A percentile compares a stretch with the other conserved stretches of the same genome.
Conservation (phyloP, 1,140 invertebrate species). For the Ruditapes philippinarum region DNA sequence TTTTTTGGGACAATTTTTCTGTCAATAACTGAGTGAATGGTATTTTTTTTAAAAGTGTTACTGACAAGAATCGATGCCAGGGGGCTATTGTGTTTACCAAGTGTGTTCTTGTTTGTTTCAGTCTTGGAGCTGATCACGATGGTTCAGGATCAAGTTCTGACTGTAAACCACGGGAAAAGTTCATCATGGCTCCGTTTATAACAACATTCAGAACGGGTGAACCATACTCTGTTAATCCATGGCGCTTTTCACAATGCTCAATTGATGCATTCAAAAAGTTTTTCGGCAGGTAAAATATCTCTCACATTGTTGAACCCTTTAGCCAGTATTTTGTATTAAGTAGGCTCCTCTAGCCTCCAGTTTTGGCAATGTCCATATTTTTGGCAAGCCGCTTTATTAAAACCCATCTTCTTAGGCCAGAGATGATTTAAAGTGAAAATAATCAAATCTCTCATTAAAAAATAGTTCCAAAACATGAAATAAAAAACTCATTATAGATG, state of each 20-base stretch:
- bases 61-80: too few relatives aligned
- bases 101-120: too few relatives aligned
- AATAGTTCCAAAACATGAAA: neutral
- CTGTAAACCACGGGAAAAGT: neutral
- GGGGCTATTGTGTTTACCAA: too few relatives aligned
- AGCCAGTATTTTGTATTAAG: neutral
- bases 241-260: conserved; percentile 32
- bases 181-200: conserved; percentile 19
- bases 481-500: too few relatives aligned
- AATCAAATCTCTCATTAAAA: neutral
- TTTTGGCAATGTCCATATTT: neutral
- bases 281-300: conserved; percentile 6
- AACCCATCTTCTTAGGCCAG: too few relatives aligned
- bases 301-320: neutral
- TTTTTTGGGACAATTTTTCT: too few relatives aligned
- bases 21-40: too few relatives aligned
- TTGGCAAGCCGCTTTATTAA: too few relatives aligned
- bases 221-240: conserved; percentile 18
- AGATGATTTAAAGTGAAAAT: neutral
- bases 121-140: conserved; percentile 38
- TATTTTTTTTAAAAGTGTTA: too few relatives aligned
- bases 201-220: neutral
- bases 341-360: neutral
- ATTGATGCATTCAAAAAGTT: conserved; percentile 22
- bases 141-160: neutral